Base-by-base conservation (phyloP, 2,888 invertebrate genomes). In the Pogonocherus hispidulus region DNA sequence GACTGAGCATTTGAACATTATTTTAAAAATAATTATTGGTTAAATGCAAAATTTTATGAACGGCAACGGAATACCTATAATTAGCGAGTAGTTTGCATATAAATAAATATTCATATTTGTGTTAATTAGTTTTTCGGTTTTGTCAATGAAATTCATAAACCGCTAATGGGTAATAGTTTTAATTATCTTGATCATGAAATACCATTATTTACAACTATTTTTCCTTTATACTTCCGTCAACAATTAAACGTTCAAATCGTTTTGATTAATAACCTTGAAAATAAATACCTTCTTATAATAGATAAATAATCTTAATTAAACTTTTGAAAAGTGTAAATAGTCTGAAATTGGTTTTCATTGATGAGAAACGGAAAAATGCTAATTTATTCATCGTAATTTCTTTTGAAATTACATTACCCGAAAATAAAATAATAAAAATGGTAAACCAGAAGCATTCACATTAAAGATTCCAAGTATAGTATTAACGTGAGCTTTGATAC, bases 181-280 rank as follows among this genome's bases (percentile, higher is more conserved):
- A 41, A 41, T n/a, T 41, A n/a, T 41, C 14, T n/a, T 16, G 4
- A 41, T 41, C 23, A 22, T 9, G 11, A n/a, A 18, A 27, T 9
- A 16, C 8, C 16, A 32, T 32, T 23, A 23, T 1, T 52, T 18
- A 27, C 27, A 16, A 32, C 16, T 52, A 27, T 52, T 52, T 52
- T 52, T 16, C 4, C n/a, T 41, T 27, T 1, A 14, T 16, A 14
- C 16, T 51, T 52, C 52, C 52, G 52, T 6, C 52, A 52, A 52
- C 32, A 52, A 51, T 52, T 52, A 52, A 27, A 52, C 27, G 18
- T 27, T 20, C 47, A 20, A 52, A 22, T 23, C 1, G 4, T 52
- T 52, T 27, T 16, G 27, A 6, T 14, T 3, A 18, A 14, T 52
- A 14, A 16, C 52, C 52, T 52, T 52, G 52, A 18, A n/a, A 52